Percentiles rank a stretch among this genome's conserved stretches.
These are phyloP conservation scores for Phataginus tetradactyla DNA, from an alignment of 2,797 vertebrate species.

Conservation along the genomic window DNA sequence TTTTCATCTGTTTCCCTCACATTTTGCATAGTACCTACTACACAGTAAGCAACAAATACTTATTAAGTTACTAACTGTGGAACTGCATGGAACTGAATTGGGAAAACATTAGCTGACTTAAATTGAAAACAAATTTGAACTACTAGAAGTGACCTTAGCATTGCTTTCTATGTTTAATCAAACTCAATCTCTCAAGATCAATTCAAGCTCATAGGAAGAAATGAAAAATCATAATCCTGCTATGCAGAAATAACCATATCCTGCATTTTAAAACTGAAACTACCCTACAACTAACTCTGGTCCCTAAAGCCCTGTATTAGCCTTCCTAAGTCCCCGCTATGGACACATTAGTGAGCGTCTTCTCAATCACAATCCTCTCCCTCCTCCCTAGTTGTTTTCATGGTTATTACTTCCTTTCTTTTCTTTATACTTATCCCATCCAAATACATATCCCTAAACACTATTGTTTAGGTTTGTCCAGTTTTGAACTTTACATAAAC, in stretches of 20 bases:
- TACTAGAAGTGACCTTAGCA: background rate
- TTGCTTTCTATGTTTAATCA: slow-evolving; percentile 6
- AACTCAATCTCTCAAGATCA: slow-evolving; percentile 4
- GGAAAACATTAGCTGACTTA: background rate
- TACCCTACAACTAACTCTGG: background rate
- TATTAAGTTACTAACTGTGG: background rate
- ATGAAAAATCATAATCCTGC: background rate
- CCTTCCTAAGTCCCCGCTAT: background rate
- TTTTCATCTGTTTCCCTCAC: background rate
- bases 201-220: background rate
- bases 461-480: background rate
- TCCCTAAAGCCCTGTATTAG: background rate
- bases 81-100: background rate
- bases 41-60: background rate
- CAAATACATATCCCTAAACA: background rate
- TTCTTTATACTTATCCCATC: background rate
- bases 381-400: background rate
- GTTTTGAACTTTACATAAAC: background rate
- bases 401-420: background rate
- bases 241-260: background rate
- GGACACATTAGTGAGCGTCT: background rate
- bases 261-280: background rate
- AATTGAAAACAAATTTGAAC: background rate
- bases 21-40: background rate
- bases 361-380: background rate